Base-by-base conservation (phyloP, 2,113 vertebrate species). In the Gadus chalcogrammus region DNA sequence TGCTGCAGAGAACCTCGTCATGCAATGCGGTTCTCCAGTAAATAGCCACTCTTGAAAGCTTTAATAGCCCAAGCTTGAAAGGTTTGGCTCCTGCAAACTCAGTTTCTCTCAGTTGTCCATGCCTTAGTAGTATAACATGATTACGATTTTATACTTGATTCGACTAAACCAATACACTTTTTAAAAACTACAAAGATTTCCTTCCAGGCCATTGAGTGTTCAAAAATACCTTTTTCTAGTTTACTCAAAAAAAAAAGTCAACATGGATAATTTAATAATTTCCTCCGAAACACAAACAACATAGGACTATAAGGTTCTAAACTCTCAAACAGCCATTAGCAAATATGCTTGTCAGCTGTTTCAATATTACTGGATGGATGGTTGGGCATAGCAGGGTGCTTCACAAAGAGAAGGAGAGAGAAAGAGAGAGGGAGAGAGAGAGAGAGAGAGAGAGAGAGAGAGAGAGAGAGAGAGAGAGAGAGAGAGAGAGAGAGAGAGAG, bases 321-420 rank as follows among this genome's bases (percentile, higher is more conserved):
- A 35, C 15, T 13, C 70, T 61, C 58, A 79, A 79, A 67, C 64
- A 75, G 3, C 27, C 61, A 77, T 81, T 77, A 83, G 48, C 52
- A 76, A 85, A 67, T 52, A 68, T 15, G 69, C 64, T 38, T 69
- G 72, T 84, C 81, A 80, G 76, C 84, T 77, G 18, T 84, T 85
- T 79, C 42, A 73, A 24, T 22, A 67, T 66, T 58, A 72, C 15
- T 52, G 11, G 3, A 70, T 67, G 61, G 66, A 73, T 27, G 65
- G 31, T 74, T 61, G 62, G 27, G 27, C 56, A 75, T 68, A 70
- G 79, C 1, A 20, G 70, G 60, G 24, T 22, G 48, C 73, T 75
- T 75, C 72, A 22, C 8, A 27, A 66, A 70, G 48, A 55, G 75
- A 64, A 52, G 72, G 71, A 73, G 84, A 80, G 82, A 82, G 81